phyloP scores from a whole-genome alignment of 2,888 invertebrate species.

The Tribolium freemani region DNA sequence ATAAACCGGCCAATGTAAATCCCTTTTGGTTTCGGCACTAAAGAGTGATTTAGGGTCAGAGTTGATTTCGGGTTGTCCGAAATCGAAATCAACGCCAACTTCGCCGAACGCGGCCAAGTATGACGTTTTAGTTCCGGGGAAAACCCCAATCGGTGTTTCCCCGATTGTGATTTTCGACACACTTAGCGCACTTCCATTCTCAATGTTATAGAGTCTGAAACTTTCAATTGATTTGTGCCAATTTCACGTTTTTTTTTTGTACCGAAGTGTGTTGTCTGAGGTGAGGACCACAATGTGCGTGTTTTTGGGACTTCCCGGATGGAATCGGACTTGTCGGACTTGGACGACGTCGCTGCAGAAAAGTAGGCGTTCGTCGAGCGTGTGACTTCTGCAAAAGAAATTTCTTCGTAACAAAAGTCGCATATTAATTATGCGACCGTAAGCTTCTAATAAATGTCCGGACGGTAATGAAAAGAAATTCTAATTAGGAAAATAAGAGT shows the following conservation, averaged over 20 bases:
- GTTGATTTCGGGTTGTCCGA: conserved; percentile 71
- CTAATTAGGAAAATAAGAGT: conserved; percentile 59
- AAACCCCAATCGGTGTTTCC: conserved; percentile 60
- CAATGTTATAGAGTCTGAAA: conserved; percentile 63
- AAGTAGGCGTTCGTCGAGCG: conserved; percentile 81
- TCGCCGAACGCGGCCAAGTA: conserved; percentile 78
- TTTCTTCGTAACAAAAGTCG: conserved; percentile 27
- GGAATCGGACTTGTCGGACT: conserved; percentile 85
- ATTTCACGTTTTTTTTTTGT: neutral
- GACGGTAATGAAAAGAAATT: conserved; percentile 58
- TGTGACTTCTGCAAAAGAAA: conserved; percentile 73
- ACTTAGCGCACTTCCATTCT: conserved; percentile 55
- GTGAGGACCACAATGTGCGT: conserved; percentile 85
- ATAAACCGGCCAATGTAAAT: conserved; percentile 78
- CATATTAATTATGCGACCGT: conserved; percentile 56
- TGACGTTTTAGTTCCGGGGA: conserved; percentile 63
- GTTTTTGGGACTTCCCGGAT: conserved; percentile 84
- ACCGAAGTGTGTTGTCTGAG: conserved; percentile 90
- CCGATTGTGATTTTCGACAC: conserved; percentile 61
- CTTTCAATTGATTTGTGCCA: neutral
- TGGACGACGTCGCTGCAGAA: conserved; percentile 78
- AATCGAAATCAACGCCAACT: conserved; percentile 89
- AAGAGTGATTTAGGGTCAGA: conserved; percentile 1
- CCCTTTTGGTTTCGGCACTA: conserved; percentile 23
- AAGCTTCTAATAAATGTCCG: conserved; percentile 57